Evolutionary conservation across 2,113 vertebrate species (phyloP).

Genomic region (Mandrillus leucophaeus): DNA sequence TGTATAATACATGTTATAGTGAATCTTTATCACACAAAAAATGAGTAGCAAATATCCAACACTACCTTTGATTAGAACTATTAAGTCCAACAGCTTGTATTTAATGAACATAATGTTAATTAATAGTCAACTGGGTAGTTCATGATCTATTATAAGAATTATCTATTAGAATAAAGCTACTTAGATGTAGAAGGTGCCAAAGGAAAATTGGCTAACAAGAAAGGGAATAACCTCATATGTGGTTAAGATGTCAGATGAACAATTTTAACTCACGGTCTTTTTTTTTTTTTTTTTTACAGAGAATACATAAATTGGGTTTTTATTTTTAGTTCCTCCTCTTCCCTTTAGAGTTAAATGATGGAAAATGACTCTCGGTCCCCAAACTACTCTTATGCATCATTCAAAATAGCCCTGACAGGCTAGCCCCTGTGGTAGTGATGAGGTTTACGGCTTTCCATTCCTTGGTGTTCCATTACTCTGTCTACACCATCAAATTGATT

Average conservation of each 20-base stretch:
- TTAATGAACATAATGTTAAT: constrained; percentile 25
- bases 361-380: constrained; percentile 53
- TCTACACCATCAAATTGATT: constrained; percentile 67
- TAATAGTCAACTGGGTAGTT: constrained; percentile 18
- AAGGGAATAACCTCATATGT: background rate
- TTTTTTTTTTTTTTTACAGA: constrained; percentile 41
- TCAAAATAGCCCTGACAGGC: constrained; percentile 56
- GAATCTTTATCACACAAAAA: background rate
- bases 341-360: constrained; percentile 56
- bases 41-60: constrained; percentile 40
- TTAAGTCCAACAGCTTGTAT: constrained; percentile 54
- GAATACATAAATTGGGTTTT: constrained; percentile 49
- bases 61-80: constrained; percentile 51
- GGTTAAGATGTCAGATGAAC: constrained; percentile 45
- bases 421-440: background rate
- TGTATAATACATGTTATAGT: background rate
- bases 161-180: background rate
- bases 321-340: constrained; percentile 64
- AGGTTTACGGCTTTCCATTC: constrained; percentile 63
- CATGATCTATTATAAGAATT: constrained; percentile 9
- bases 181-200: background rate
- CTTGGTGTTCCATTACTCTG: constrained; percentile 49
- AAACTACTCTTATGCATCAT: constrained; percentile 55
- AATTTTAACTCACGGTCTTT: constrained; percentile 43
- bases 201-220: background rate